These are phyloP conservation scores for Empis livida DNA, from an alignment of 2,888 invertebrate genomes.

Conservation along the genomic window DNA sequence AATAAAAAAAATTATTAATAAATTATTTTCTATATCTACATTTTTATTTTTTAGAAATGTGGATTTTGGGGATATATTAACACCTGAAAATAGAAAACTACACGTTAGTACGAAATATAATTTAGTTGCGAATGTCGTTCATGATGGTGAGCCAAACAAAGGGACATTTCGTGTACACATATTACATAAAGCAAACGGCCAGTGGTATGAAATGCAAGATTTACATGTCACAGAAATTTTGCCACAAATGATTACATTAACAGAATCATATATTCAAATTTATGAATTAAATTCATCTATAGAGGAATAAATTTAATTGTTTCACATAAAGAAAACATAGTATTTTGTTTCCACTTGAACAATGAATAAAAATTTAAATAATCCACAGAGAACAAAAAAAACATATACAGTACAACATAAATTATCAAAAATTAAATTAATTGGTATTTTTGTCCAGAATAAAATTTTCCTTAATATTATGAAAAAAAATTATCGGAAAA, in stretches of 20 bases:
- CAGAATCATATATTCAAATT: conserved; percentile 96
- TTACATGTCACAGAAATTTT: conserved; percentile 95
- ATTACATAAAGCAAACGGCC: conserved; percentile 72
- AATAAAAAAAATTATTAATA: not conserved
- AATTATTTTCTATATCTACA: too few relatives aligned
- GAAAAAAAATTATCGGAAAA: too few relatives aligned
- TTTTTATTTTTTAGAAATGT: conserved; percentile 63
- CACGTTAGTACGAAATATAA: conserved; percentile 85
- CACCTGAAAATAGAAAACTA: conserved; percentile 64
- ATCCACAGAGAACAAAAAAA: too few relatives aligned
- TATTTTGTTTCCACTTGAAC: too few relatives aligned
- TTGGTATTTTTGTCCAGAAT: too few relatives aligned
- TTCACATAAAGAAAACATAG: too few relatives aligned
- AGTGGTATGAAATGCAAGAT: conserved; percentile 91
- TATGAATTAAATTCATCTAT: conserved; percentile 39
- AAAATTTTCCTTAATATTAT: too few relatives aligned
- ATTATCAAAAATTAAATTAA: too few relatives aligned
- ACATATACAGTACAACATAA: too few relatives aligned
- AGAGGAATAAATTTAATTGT: too few relatives aligned
- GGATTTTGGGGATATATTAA: conserved; percentile 90
- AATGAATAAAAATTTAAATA: too few relatives aligned
- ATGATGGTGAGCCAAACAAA: conserved; percentile 91
- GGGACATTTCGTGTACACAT: conserved; percentile 93
- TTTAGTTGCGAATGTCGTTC: conserved; percentile 96
- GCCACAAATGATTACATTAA: conserved; percentile 98